Base-by-base conservation (phyloP, 2,888 invertebrate species). In the Drosophila nr. perissopoda region DNA sequence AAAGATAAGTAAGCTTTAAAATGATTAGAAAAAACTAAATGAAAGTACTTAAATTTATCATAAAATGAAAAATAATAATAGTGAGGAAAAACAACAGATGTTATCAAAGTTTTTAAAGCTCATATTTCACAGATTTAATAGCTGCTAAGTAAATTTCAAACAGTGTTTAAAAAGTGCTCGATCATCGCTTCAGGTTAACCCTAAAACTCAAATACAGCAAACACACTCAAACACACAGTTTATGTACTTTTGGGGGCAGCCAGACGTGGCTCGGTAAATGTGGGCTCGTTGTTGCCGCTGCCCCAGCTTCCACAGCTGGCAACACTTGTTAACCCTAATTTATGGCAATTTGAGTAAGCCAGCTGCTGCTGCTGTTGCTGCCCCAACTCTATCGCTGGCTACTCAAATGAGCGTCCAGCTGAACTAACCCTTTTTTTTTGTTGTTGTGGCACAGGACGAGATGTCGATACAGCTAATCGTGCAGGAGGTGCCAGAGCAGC, bases 401-500 rank as follows among this genome's bases (percentile, higher is more conserved):
- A 49, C 29, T 33, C 49, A 33, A 70, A 60, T 60, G n/a, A 73
- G 64, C 16, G 38, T 29, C 27, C 21, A 34, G 31, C 51, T 21
- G 27, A 59, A 59, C 72, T 63, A 65, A 57, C 42, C 16, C 18
- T 33, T 52, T 57, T 40, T 21, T 33, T 38, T 27, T 27, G 2
- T 4, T 27, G 33, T 13, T 29, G 59, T 16, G 45, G 21, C 45
- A 16, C 91, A 75, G 94, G 98, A 98, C 90, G 96, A 97, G 92
- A 97, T 98, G 95, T 96, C 96, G 61, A 97, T 98, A 92, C 97
- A 98, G 91, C 95, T 98, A 72, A 96, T 98, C 60, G 97, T 98
- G 34, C 97, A 98, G 94, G 96, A 98, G 94, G 96, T 97, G 49
- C 98, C 98, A 1, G 98, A 98, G 93, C 96, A 97, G 92, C 98